Percentiles rank a stretch among this genome's conserved stretches.
phyloP scores from a whole-genome alignment of 2,113 vertebrate genomes.

The Neofelis nebulosa region DNA sequence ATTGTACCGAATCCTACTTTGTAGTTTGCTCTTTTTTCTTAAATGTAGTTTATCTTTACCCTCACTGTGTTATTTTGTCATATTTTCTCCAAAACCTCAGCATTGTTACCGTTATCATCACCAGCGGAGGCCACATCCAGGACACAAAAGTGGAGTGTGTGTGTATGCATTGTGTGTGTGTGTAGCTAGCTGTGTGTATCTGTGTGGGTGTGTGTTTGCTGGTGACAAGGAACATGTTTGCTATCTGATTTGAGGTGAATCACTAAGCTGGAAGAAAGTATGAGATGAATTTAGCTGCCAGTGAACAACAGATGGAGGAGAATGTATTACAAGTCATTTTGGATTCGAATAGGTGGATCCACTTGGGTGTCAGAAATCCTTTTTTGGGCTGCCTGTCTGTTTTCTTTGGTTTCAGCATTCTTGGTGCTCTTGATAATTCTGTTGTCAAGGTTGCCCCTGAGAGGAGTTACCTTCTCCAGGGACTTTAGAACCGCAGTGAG shows the following conservation, averaged over 20 bases:
- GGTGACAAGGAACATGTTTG: constrained; percentile 27
- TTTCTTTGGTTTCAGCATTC: background rate
- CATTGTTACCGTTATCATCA: background rate
- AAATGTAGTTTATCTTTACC: background rate
- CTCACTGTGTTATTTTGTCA: constrained; percentile 21
- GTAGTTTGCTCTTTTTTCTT: constrained; percentile 22
- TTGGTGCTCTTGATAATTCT: constrained; percentile 57
- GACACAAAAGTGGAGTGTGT: background rate
- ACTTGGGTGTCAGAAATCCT: background rate
- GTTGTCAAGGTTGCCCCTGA: constrained; percentile 75
- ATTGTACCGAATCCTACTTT: background rate
- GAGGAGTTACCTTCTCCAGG: constrained; percentile 47
- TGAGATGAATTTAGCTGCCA: background rate
- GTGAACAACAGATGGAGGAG: background rate
- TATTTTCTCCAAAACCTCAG: constrained; percentile 40
- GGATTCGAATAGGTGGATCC: background rate
- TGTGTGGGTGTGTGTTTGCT: background rate
- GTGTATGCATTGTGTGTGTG: background rate
- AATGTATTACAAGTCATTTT: background rate
- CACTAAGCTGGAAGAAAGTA: constrained; percentile 28
- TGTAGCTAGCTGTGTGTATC: background rate
- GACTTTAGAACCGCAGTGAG: constrained; percentile 55
- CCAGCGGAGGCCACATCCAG: background rate
- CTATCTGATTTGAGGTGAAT: background rate
- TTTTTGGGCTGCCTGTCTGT: constrained; percentile 10